Conservation (phyloP, 2,797 vertebrate species). For the Xiphophorus birchmanni region DNA sequence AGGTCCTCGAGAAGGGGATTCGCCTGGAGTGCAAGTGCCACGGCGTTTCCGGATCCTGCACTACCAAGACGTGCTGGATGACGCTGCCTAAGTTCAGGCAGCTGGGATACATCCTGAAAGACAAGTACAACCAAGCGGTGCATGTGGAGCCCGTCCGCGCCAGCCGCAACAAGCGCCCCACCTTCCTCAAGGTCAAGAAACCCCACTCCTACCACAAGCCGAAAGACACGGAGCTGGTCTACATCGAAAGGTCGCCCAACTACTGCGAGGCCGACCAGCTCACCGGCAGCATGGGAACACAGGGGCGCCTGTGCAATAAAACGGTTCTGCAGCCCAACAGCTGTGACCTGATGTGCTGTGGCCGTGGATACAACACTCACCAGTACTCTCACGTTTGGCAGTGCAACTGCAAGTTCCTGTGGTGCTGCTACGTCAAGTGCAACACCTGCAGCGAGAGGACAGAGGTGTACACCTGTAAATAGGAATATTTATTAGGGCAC, state of each 20-base stretch:
- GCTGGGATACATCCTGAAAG: conserved; percentile 94
- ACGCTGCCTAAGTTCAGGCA: conserved; percentile 96
- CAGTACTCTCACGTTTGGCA: conserved; percentile 97
- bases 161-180: conserved; percentile 93
- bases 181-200: conserved; percentile 97
- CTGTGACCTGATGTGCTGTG: conserved; percentile 97
- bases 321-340: conserved; percentile 91
- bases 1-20: conserved; percentile 95
- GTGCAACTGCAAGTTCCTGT: conserved; percentile 99
- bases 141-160: conserved; percentile 95
- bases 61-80: conserved; percentile 98
- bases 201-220: conserved; percentile 94
- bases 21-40: conserved; percentile 97
- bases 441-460: conserved; percentile 98
- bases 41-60: conserved; percentile 95
- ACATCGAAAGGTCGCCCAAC: conserved; percentile 95
- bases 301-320: conserved; percentile 96
- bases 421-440: conserved; percentile 98
- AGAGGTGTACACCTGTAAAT: conserved; percentile 97
- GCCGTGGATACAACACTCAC: conserved; percentile 96
- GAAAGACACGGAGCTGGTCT: conserved; percentile 95
- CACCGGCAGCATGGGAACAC: conserved; percentile 93
- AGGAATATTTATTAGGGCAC: conserved; percentile 66
- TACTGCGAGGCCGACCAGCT: conserved; percentile 95
- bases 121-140: conserved; percentile 93